Percentiles rank a stretch among this genome's conserved stretches.
Evolutionary conservation across 2,888 invertebrate genomes (phyloP).

Genomic region (Tipula vernalis): DNA sequence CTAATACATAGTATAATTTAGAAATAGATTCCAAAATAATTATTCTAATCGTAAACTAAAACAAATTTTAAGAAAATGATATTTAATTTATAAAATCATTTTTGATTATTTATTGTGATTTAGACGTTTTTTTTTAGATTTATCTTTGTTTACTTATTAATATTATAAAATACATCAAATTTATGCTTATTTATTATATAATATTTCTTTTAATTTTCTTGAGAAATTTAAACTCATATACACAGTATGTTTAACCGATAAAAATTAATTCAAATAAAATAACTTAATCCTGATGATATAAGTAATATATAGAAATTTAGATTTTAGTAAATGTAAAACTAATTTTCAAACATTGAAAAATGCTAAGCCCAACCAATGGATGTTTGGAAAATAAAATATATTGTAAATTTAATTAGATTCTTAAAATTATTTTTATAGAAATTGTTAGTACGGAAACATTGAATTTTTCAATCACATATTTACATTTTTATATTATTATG

Average conservation of each 20-base stretch:
- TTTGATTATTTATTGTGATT: not conserved
- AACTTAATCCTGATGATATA: not conserved
- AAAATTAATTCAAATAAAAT: not conserved
- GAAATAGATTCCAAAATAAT: not conserved
- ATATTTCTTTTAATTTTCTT: not conserved
- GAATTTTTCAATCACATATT: not conserved
- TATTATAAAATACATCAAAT: not conserved
- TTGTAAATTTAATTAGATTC: not conserved
- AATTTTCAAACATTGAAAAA: not conserved
- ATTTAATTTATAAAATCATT: not conserved
- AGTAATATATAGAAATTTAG: not conserved
- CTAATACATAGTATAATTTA: not conserved
- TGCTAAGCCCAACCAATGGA: not conserved
- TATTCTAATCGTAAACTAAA: not conserved
- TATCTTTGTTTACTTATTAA: not conserved
- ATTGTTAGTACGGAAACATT: not conserved
- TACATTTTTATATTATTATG: not conserved
- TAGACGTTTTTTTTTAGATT: not conserved
- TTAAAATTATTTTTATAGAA: not conserved
- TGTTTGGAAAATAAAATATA: not conserved
- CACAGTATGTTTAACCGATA: not conserved
- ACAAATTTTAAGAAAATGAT: not conserved
- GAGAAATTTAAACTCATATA: not conserved
- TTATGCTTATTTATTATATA: no score
- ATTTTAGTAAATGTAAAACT: not conserved